These are phyloP conservation scores for Cherax destructor DNA, from an alignment of 1,140 invertebrate species.

Conservation along the genomic window DNA sequence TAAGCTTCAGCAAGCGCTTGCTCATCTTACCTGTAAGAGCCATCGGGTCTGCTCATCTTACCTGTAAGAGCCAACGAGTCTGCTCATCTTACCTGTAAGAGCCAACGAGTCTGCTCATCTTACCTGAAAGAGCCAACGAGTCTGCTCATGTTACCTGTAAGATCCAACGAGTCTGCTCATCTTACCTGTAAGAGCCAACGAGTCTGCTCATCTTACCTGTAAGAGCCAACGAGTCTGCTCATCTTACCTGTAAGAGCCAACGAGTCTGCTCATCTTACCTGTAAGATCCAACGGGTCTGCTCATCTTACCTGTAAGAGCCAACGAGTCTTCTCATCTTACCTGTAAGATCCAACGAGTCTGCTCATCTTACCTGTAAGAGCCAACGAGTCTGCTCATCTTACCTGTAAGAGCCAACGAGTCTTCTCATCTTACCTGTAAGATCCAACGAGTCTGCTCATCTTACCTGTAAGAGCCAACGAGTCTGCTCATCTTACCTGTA, in stretches of 20 bases:
- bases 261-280: not conserved
- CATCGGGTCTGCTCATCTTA: not conserved
- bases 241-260: conserved; percentile 54
- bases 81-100: no score
- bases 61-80: not conserved
- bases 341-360: not conserved
- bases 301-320: not conserved
- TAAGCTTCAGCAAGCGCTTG: not conserved
- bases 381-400: not conserved
- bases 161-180: not conserved
- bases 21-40: not conserved
- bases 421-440: not conserved
- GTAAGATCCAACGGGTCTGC: not conserved
- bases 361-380: conserved; percentile 45
- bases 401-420: not conserved
- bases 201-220: no score
- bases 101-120: not conserved
- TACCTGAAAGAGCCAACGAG: conserved; percentile 33
- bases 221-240: not conserved
- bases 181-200: not conserved
- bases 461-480: not conserved
- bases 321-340: no score
- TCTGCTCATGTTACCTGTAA: not conserved
- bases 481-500: conserved; percentile 29
- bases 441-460: no score